phyloP scores from a whole-genome alignment of 2,888 invertebrate genomes.

The Pollenia griseotomentosa region DNA sequence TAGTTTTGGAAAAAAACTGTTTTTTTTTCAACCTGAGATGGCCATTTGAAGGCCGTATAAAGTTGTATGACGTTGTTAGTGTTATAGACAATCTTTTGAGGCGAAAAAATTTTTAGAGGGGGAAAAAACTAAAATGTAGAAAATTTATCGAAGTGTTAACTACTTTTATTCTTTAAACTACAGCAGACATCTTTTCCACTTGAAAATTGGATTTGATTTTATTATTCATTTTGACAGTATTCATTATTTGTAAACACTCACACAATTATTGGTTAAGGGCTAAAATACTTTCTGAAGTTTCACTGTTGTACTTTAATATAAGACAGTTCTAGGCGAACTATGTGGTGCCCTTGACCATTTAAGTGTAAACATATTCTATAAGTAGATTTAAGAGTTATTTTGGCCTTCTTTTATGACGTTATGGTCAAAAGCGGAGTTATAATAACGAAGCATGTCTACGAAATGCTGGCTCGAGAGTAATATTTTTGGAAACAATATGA shows the following conservation, averaged over 20 bases:
- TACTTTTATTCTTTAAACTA: conserved; percentile 65
- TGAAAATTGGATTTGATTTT: conserved; percentile 70
- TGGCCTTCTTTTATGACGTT: no score
- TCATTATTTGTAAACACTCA: conserved; percentile 49
- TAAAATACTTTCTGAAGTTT: conserved; percentile 2
- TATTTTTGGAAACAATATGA: no score
- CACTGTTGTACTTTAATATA: no score
- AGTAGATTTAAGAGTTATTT: no score
- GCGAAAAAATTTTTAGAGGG: conserved; percentile 18
- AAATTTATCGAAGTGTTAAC: conserved; percentile 73
- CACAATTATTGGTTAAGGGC: conserved; percentile 25
- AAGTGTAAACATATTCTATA: no score
- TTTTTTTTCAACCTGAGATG: conserved; percentile 63
- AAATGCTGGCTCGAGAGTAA: no score
- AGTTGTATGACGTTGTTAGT: conserved; percentile 53
- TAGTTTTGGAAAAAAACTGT: conserved; percentile 10
- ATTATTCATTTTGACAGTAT: conserved; percentile 70
- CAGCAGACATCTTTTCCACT: conserved; percentile 64
- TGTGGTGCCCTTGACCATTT: no score
- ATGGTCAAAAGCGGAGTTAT: no score
- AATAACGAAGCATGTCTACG: no score
- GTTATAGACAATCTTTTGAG: conserved; percentile 32
- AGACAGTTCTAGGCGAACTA: no score
- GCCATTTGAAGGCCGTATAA: conserved; percentile 73
- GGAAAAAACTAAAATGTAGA: conserved; percentile 46